Evolutionary conservation across 1,140 invertebrate genomes (phyloP).

Genomic region (Camponotus pennsylvanicus): DNA sequence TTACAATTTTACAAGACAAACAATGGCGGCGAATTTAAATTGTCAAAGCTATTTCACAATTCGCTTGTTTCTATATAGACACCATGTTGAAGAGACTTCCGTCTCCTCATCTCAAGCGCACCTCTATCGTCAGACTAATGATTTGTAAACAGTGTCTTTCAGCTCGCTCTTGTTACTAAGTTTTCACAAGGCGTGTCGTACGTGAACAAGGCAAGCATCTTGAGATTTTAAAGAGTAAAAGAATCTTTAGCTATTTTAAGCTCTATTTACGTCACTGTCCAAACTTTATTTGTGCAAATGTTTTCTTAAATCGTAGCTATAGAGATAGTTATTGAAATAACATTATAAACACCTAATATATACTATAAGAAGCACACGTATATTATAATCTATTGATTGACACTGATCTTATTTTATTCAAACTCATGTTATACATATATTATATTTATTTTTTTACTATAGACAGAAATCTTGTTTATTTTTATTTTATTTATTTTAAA

Average conservation of each 20-base stretch:
- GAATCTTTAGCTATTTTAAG: conserved; percentile 23
- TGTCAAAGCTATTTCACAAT: conserved; percentile 53
- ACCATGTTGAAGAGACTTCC: conserved; percentile 30
- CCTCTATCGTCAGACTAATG: conserved; percentile 80
- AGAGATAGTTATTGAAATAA: neutral
- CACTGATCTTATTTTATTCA: neutral
- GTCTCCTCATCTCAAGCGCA: conserved; percentile 53
- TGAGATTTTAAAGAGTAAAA: conserved; percentile 67
- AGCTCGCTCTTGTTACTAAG: conserved; percentile 77
- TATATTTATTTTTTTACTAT: neutral
- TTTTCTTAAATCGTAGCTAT: neutral
- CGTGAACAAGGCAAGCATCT: conserved; percentile 78
- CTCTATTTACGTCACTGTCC: conserved; percentile 24
- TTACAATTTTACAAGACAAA: neutral
- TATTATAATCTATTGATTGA: neutral
- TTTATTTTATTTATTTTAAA: conserved; percentile 15
- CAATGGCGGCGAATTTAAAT: conserved; percentile 13
- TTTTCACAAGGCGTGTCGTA: conserved; percentile 75
- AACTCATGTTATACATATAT: neutral
- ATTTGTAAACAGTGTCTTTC: conserved; percentile 83
- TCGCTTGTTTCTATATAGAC: conserved; percentile 28
- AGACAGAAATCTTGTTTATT: neutral
- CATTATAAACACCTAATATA: neutral
- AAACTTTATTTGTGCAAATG: conserved; percentile 22
- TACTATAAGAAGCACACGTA: neutral